Evolutionary conservation across 2,113 vertebrate species (phyloP).

Genomic region (Tinamus guttatus): DNA sequence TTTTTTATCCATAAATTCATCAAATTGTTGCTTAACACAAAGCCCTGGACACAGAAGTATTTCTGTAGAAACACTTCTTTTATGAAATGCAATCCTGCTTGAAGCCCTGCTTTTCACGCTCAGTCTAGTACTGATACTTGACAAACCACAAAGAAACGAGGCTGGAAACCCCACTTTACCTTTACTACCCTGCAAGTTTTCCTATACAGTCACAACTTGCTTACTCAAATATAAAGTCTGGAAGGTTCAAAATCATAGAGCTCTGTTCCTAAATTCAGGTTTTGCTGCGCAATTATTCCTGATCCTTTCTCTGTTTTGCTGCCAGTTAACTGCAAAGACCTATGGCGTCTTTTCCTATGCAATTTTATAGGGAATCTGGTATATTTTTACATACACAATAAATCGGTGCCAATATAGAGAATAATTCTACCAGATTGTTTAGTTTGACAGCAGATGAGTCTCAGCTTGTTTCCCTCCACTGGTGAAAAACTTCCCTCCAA

Average conservation of each 20-base stretch:
- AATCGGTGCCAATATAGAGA: neutral
- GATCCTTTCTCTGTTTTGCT: neutral
- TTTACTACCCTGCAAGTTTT: neutral
- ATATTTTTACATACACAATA: neutral
- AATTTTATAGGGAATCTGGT: neutral
- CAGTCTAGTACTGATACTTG: neutral
- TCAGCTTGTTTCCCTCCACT: neutral
- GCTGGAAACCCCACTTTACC: neutral
- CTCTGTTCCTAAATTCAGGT: neutral
- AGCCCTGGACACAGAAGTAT: neutral
- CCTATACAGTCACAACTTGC: neutral
- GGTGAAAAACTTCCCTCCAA: neutral
- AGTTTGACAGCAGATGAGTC: neutral
- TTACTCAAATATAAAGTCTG: neutral
- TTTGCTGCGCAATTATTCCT: neutral
- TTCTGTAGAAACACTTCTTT: neutral
- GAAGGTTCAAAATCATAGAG: neutral
- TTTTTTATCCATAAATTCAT: neutral
- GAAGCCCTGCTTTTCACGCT: neutral
- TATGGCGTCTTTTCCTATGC: neutral
- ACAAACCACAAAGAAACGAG: neutral
- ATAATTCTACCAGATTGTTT: neutral
- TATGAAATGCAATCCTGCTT: neutral
- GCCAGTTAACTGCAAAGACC: neutral
- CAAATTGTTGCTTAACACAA: neutral